phyloP scores from a whole-genome alignment of 2,888 invertebrate genomes.

The Drosophila dives region DNA sequence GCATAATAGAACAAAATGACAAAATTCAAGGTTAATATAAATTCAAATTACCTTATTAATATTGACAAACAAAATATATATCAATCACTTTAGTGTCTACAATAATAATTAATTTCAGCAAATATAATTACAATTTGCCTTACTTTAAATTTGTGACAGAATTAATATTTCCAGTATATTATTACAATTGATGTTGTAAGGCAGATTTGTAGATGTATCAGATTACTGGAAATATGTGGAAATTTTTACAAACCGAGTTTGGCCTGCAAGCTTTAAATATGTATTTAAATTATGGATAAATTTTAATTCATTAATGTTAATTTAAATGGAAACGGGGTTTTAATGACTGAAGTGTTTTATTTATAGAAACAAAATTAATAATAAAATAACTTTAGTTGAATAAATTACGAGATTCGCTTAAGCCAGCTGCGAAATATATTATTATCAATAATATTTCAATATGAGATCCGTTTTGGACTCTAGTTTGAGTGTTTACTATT shows the following conservation, averaged over 20 bases:
- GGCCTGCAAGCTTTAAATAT: neutral
- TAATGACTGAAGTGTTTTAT: neutral
- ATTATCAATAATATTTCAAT: no score
- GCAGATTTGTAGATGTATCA: neutral
- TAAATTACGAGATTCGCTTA: no score
- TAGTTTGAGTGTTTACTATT: no score
- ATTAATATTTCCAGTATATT: neutral
- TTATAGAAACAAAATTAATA: neutral
- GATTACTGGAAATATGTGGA: neutral
- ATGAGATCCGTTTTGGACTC: no score
- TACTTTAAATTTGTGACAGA: neutral
- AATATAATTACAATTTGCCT: neutral
- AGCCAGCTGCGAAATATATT: no score
- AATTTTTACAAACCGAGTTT: neutral
- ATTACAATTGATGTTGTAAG: neutral
- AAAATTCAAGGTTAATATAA: neutral
- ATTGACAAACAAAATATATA: neutral
- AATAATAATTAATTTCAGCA: neutral
- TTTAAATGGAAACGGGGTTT: neutral
- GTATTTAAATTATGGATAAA: neutral
- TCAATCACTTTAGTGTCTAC: neutral
- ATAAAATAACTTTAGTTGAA: neutral
- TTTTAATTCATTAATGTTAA: no score
- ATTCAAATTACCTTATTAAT: neutral
- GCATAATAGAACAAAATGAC: neutral